phyloP scores from a whole-genome alignment of 1,140 invertebrate genomes.

The Papilio dardanus region DNA sequence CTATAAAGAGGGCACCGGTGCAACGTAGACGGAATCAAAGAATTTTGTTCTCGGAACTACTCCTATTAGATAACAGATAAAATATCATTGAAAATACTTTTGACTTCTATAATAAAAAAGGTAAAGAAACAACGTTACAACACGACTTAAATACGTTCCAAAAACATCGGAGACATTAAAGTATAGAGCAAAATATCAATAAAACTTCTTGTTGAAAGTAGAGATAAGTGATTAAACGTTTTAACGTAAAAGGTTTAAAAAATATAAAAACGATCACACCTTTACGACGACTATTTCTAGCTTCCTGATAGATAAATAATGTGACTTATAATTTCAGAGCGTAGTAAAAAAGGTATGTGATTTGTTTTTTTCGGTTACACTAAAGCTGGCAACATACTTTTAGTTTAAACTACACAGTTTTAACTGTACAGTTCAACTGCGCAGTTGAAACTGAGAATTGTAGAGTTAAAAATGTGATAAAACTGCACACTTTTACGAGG shows the following conservation, averaged over 20 bases:
- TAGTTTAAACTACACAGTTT: too few relatives aligned
- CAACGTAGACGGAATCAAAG: conserved; percentile 56
- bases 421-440: too few relatives aligned
- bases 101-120: background rate
- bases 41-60: conserved; percentile 63
- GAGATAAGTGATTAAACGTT: background rate
- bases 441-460: too few relatives aligned
- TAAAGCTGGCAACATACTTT: too few relatives aligned
- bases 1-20: conserved; percentile 57
- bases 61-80: conserved; percentile 70
- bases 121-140: conserved; percentile 41
- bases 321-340: background rate
- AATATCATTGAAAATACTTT: conserved; percentile 54
- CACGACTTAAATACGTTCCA: background rate
- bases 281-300: background rate
- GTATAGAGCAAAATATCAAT: background rate
- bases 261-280: conserved; percentile 5
- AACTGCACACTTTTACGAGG: too few relatives aligned
- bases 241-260: background rate
- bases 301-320: background rate
- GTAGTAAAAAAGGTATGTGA: too few relatives aligned
- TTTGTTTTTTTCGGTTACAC: too few relatives aligned
- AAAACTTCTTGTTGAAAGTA: background rate
- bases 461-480: too few relatives aligned
- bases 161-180: background rate